Conservation (phyloP, 2,888 invertebrate species). For the Meiosimyza platycephala region DNA sequence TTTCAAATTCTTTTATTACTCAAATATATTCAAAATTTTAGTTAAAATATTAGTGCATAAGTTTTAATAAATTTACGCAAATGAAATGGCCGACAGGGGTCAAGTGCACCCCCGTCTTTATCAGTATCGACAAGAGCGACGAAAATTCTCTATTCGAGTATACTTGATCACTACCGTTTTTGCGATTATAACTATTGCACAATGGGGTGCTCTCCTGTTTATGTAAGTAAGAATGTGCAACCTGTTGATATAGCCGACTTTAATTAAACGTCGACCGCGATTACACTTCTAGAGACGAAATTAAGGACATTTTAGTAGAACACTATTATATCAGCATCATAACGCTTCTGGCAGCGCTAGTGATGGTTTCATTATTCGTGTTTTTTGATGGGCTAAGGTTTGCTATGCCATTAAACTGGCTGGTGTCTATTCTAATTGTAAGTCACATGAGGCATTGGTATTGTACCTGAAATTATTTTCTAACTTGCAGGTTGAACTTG, state of each 20-base stretch:
- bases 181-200: conserved; percentile 46
- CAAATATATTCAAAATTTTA: too few species aligned
- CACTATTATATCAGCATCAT: conserved; percentile 45
- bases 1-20: too few species aligned
- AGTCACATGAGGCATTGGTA: conserved; percentile 38
- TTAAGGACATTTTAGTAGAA: not conserved
- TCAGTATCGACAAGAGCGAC: conserved; percentile 47
- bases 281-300: too few species aligned
- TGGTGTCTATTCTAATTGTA: conserved; percentile 50
- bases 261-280: not conserved
- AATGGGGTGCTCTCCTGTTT: conserved; percentile 47
- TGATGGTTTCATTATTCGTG: conserved; percentile 47
- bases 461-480: not conserved
- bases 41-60: too few species aligned
- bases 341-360: conserved; percentile 48
- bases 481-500: conserved; percentile 50
- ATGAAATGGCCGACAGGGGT: not conserved
- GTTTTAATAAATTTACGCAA: too few species aligned
- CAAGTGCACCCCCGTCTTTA: conserved; percentile 11
- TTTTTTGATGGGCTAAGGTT: conserved; percentile 52
- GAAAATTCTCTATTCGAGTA: conserved; percentile 50
- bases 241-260: not conserved
- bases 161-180: conserved; percentile 47
- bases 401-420: conserved; percentile 47
- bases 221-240: conserved; percentile 46